Evolutionary conservation across 2,888 invertebrate genomes (phyloP), one percentile per base, ranked within the genome.

Genomic region (Hirtodrosophila trivittata): DNA sequence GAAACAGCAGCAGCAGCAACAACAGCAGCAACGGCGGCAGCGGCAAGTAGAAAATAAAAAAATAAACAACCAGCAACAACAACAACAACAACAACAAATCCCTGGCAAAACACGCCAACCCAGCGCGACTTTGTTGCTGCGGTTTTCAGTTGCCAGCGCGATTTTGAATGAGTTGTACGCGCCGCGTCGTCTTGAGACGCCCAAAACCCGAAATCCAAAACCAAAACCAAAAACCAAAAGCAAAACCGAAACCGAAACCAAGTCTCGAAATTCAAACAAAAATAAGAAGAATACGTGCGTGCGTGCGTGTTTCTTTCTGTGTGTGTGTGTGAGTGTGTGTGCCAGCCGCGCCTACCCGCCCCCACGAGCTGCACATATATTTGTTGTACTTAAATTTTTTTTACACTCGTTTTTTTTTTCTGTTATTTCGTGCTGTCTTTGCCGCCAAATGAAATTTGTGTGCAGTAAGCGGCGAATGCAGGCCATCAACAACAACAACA

Each of bases 81-180:
- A 74, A 59, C 58, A 81, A 51, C 50, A 71, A 55, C 64, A 81
- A 51, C 66, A 55, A 56, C 47, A 59, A 74, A 64, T 69, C 66
- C 74, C 80, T 76, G 83, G 83, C 81, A 63, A 75, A 81, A 73
- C 84, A 83, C 70, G 85, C 82, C 67, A 75, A 77, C 85, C 72
- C 77, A 82, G 54, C 74, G 69, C 71, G 74, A 86, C 86, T 81
- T 83, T 86, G 78, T 87, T 85, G 86, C 78, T 83, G 72, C 74
- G 71, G 75, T 75, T 88, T 89, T 89, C 82, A 89, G 89, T 89
- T 88, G 87, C 89, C 88, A 88, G 83, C 89, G 89, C 87, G 90
- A 88, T 89, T 90, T 86, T 89, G 90, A 89, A 84, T 88, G 89
- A 87, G 81, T 80, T 86, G 87, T 78, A 88, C 85, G 86, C 84